Evolutionary conservation across 2,797 vertebrate species (phyloP), one percentile per base, ranked within the genome.

Genomic region (Gymnoscopelus microlampas): DNA sequence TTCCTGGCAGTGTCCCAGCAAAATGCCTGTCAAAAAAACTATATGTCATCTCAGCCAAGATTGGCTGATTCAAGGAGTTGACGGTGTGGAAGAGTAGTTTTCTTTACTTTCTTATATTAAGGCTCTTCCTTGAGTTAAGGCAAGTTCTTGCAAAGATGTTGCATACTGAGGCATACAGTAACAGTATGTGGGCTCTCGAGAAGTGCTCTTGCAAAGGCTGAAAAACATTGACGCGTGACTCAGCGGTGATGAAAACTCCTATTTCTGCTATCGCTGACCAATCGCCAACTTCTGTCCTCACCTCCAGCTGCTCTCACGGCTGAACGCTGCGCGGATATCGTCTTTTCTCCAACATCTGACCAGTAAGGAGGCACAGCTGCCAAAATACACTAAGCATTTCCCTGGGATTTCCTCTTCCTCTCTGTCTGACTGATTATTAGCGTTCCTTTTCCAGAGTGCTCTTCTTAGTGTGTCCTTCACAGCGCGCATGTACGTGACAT

Each of bases 101-200:
- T 77, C 61, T 73, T 55, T 10, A 7, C n/a, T 63, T 70, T 68
- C 11, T 56, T 69, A 24, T 67, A 55, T 68, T 57, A 76, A 64
- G 32, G 58, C 53, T 61, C 19, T 58, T 64, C 59, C 19, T 57
- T 54, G 48, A 64, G 10, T 50, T 5, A 60, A 71, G 57, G 49
- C 61, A 73, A 53, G 29, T 76, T 79, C 39, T 68, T 73, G 68
- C 66, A 68, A 62, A 59, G 53, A 70, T 49, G 3, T 63, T 39
- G 24, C 23, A 69, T 47, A 50, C 3, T 2, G 32, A 69, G 2
- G 29, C 55, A 68, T 44, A 44, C 39, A 44, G 35, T 39, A 39
- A 39, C 35, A 39, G 39, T 60, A 66, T 11, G 11, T 5, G 8
- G 29, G 19, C 39, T 44, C 39, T 44, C 9, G 39, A 44, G 1